phyloP scores from a whole-genome alignment of 2,888 invertebrate genomes.

The Parapristionchus giblindavisi region DNA sequence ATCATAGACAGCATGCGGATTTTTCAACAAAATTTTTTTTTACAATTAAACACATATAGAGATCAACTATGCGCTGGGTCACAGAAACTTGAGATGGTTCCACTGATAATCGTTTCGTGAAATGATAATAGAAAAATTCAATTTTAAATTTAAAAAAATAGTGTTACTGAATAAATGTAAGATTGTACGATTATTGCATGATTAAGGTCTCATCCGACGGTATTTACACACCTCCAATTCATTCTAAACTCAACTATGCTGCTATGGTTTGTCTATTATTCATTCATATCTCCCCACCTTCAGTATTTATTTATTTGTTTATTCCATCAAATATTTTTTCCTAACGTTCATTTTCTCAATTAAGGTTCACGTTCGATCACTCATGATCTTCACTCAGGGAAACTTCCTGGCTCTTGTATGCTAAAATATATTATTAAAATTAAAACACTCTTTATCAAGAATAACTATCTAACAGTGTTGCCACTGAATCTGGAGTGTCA shows the following conservation, averaged over 20 bases:
- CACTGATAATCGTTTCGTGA: too few species aligned
- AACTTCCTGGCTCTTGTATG: too few species aligned
- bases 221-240: constrained; percentile 84
- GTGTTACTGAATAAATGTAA: background rate
- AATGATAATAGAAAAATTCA: too few species aligned
- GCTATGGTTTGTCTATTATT: constrained; percentile 79
- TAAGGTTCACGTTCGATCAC: constrained; percentile 81
- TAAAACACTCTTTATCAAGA: too few species aligned
- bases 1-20: too few species aligned
- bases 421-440: too few species aligned
- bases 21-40: too few species aligned
- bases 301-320: background rate
- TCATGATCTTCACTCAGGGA: constrained; percentile 82
- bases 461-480: too few species aligned
- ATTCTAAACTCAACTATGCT: constrained; percentile 85
- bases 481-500: too few species aligned
- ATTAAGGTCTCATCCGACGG: constrained; percentile 76
- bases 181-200: background rate
- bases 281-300: background rate
- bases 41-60: too few species aligned
- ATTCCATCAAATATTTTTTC: background rate
- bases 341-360: background rate
- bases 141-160: too few species aligned
- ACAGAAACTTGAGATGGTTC: too few species aligned
- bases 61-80: background rate